Base-by-base conservation (phyloP, 2,888 invertebrate genomes). In the Yponomeuta evonymella region DNA sequence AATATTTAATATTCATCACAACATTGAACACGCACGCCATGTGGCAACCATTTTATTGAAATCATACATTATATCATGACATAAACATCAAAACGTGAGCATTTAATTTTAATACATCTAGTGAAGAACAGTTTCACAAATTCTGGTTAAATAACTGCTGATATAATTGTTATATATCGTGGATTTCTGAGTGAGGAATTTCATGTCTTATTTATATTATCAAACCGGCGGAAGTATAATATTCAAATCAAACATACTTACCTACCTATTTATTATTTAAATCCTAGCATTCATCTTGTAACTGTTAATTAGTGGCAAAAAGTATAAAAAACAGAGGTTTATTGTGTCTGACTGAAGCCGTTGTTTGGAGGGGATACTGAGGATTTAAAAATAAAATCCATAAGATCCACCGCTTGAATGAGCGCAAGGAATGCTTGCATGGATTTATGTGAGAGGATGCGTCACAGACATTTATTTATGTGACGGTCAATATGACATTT, bases 351-450 rank as follows among this genome's bases (percentile, higher is more conserved):
- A 15, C 72, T 70, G 15, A 1, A 58, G 15, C 51, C 5, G 51
- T 15, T 58, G 51, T 15, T 3, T 58, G 15, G 51, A 15, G 51
- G 51, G 15, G 15, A 58, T 58, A 58, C 51, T 58, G 12, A 12
- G 51, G 70, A 58, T 75, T 74, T 76, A 74, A 74, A 77, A 76
- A 76, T 76, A 75, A 73, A 74, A 75, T 74, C 73, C 11, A 65
- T 72, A 70, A 69, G 72, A 65, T 73, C 71, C 74, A 72, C 70
- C 75, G 74, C 74, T 75, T 76, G 75, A 76, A 75, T 75, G 74
- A 70, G 73, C 73, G 71, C 74, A 74, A 74, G 76, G 76, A 76
- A 75, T 75, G 75, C 76, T 74, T 71, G 74, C 75, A 76, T 75
- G 43, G 43, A 43, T 43, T 43, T 8, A 75, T 67, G 15, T 75